These are phyloP conservation scores for Xenus cinereus DNA, from an alignment of 2,113 vertebrate genomes.

Conservation along the genomic window DNA sequence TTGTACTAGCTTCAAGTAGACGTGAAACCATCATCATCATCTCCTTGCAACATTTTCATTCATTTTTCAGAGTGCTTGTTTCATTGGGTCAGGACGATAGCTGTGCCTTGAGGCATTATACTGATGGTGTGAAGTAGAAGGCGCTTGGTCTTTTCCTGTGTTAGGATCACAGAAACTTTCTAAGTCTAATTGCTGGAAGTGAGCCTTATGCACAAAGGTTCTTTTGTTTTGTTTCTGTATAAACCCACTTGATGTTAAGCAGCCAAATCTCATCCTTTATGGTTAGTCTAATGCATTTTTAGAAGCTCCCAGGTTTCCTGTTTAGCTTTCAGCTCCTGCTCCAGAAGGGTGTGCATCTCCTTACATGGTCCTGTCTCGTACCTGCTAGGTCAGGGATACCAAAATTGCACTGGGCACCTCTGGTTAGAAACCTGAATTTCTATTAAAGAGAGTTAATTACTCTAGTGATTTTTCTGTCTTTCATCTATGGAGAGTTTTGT, in stretches of 20 bases:
- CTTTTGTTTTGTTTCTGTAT: conserved; percentile 44
- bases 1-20: neutral
- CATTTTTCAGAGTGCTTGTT: neutral
- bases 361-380: conserved; percentile 1
- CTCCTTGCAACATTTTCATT: neutral
- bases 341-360: neutral
- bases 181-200: neutral
- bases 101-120: neutral
- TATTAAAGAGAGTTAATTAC: neutral
- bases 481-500: neutral
- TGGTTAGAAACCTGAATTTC: neutral
- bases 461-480: neutral
- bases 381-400: neutral
- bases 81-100: neutral
- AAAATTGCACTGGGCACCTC: neutral
- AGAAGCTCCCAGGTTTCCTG: neutral
- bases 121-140: neutral
- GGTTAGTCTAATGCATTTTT: neutral
- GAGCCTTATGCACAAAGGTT: neutral
- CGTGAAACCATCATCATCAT: neutral
- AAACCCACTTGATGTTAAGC: conserved; percentile 20
- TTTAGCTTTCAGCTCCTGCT: neutral
- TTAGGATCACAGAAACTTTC: neutral
- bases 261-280: conserved; percentile 13
- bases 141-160: neutral